Evolutionary conservation across 2,888 invertebrate genomes (phyloP), one percentile per base, ranked within the genome.

Genomic region (Lypha dubia): DNA sequence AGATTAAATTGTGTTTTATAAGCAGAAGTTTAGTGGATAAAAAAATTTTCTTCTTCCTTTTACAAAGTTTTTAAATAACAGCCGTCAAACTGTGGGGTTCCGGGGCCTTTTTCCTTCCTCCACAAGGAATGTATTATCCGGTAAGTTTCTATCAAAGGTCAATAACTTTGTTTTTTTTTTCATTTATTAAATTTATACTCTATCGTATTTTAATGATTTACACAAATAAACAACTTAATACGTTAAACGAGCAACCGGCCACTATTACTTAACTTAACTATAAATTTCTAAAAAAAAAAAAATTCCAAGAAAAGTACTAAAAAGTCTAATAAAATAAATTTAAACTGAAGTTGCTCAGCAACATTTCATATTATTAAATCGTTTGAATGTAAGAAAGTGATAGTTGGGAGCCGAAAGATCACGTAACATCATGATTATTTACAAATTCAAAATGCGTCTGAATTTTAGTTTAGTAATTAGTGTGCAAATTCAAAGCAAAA

Each of bases 11-110:
- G 65, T 77, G 71, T 53, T 60, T 74, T 46, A 53, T 60, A 67
- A 46, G 17, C 46, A 67, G 22, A 80, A 73, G 56, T 53, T 9
- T 77, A 74, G 41, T 65, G 46, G 35, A 38, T 58, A 73, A 28
- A 28, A 28, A 73, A 53, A 46, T 76, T 83, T 84, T 79, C 58
- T 81, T 82, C 77, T 83, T 84, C 87, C 65, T 87, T 77, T 79
- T 35, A 82, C 87, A 88, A 87, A 88, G 88, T 90, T 87, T 81
- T 88, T 88, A 88, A 89, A 88, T 88, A 90, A 91, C 90, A 95
- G 95, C 96, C 95, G 95, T 95, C 97, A 97, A 97, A 95, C 97
- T 97, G 97, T 97, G 97, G 97, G 97, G 97, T 94, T 96, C 97
- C 94, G 97, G 97, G 95, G 96, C 97, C 94, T 97, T 96, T 94